Evolutionary conservation across 2,797 vertebrate genomes (phyloP), one percentile per base, ranked within the genome.

Genomic region (Crenuchus spilurus): DNA sequence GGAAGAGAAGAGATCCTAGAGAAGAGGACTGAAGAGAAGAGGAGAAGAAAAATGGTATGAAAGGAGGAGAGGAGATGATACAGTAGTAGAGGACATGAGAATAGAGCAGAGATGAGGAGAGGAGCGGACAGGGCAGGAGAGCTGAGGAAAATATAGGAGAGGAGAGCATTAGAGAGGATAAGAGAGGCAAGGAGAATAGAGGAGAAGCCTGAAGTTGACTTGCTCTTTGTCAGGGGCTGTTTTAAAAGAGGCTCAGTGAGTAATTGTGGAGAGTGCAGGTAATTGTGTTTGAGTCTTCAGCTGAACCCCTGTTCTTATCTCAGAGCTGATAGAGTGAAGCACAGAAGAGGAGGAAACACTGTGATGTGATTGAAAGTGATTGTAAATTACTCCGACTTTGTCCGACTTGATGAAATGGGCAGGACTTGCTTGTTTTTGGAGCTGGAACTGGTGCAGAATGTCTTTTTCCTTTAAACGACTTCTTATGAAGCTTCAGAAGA

Each of bases 261-360:
- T 33, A 10, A 16, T 33, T 33, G 28, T 31, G 31, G 6, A n/a
- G 16, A n/a, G 30, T 57, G 14, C 30, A 18, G 30, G 30, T 52
- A 57, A 57, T 57, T 33, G 54, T 8, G 30, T 31, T n/a, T 57
- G 54, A 30, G 18, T 49, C 46, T 49, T 24, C 46, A 24, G 46
- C 9, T 3, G 3, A 52, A 28, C 49, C 11, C 13, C 52, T 24
- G 42, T 61, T 67, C 44, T 75, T 61, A 67, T 58, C 60, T 74
- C 48, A 55, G 31, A 24, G 30, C 64, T 76, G 68, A 70, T 26
- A 69, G 51, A 81, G 74, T 68, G 33, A 60, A 69, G n/a, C 63
- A 54, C 49, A 75, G 44, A 35, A 20, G 52, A 57, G 22, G 8
- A 68, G 39, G 42, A 46, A 49, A 62, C 20, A 71, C 61, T 28